Percentiles rank a stretch among this genome's conserved stretches.
phyloP scores from a whole-genome alignment of 2,797 vertebrate species.

The Malacoraja senta region DNA sequence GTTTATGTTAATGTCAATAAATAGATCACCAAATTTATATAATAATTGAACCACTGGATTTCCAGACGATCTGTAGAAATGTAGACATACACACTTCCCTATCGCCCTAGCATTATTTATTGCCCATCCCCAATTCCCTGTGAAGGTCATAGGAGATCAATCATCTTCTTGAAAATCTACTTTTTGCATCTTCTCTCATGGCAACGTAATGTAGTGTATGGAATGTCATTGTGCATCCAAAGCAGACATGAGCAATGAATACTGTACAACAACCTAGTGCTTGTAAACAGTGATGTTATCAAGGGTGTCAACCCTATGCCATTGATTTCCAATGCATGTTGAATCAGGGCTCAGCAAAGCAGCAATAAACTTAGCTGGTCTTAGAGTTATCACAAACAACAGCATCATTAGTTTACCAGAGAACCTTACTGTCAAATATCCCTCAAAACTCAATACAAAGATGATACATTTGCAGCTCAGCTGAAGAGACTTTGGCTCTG shows the following conservation, averaged over 20 bases:
- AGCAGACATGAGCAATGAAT: not conserved
- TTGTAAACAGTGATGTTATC: not conserved
- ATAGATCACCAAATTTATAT: not conserved
- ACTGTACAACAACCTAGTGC: not conserved
- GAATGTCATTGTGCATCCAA: no score
- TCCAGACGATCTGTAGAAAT: not conserved
- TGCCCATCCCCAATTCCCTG: no score
- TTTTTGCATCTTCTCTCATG: no score
- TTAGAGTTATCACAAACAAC: no score
- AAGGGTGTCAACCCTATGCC: not conserved
- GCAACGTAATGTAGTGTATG: not conserved
- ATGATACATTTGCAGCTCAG: not conserved
- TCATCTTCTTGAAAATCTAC: no score
- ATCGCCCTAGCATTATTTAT: no score
- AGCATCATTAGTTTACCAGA: not conserved
- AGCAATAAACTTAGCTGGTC: not conserved
- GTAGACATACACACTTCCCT: not conserved
- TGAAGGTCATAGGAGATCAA: no score
- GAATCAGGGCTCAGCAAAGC: not conserved
- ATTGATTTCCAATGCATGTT: not conserved
- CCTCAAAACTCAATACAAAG: not conserved
- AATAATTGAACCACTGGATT: not conserved
- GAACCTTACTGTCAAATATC: not conserved
- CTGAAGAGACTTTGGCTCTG: not conserved
- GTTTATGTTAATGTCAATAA: not conserved